Percentiles rank a stretch among this genome's conserved stretches.
phyloP scores from a whole-genome alignment of 2,888 invertebrate genomes.

The Leucophenga montana region DNA sequence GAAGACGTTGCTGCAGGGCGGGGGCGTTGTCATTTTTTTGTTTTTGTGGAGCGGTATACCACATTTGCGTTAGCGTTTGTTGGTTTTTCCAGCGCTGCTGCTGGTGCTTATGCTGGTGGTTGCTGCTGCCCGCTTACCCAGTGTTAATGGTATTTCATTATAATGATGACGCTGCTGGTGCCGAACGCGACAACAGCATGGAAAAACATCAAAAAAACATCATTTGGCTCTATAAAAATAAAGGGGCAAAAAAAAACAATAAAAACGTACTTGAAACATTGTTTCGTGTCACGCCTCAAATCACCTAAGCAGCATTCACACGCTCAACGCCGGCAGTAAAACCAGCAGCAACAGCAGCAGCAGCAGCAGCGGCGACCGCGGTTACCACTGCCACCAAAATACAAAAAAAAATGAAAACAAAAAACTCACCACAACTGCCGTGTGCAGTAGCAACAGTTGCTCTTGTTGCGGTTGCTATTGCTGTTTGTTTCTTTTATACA shows the following conservation, averaged over 20 bases:
- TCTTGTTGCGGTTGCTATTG: too few species aligned
- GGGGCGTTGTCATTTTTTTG: too few species aligned
- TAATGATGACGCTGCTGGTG: slow-evolving; percentile 11
- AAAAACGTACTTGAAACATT: slow-evolving; percentile 17
- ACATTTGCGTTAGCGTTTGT: too few species aligned
- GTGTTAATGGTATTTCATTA: slow-evolving; percentile 15
- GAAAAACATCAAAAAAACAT: not conserved
- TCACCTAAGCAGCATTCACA: not conserved
- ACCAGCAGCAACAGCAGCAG: not conserved
- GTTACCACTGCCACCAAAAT: not conserved
- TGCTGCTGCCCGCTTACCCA: not conserved
- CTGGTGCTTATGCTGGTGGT: not conserved
- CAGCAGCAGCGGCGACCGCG: not conserved
- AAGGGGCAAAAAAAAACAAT: too few species aligned
- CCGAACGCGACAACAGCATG: not conserved
- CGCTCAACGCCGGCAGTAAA: slow-evolving; percentile 3
- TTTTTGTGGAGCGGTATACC: too few species aligned
- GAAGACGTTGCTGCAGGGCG: slow-evolving; percentile 43
- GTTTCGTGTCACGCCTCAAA: slow-evolving; percentile 1
- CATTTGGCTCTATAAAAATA: not conserved
- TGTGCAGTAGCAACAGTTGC: not conserved
- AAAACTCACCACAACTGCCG: not conserved
- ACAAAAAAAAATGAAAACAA: not conserved
- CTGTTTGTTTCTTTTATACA: too few species aligned
- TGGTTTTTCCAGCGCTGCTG: not conserved